These are phyloP conservation scores for Triplophysa bombifrons DNA, from an alignment of 2,797 vertebrate genomes.

Conservation along the genomic window DNA sequence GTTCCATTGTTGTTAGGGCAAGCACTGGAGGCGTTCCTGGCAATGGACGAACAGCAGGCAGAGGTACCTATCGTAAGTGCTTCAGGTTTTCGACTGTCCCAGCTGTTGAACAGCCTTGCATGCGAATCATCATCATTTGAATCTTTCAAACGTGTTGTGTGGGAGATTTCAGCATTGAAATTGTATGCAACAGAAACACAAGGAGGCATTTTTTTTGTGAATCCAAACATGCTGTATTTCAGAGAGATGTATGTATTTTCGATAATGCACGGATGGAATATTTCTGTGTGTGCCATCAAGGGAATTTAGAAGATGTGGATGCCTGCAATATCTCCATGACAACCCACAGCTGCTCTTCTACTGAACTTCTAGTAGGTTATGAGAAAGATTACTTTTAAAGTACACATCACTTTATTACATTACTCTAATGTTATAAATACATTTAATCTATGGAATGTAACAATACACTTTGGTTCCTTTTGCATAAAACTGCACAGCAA, in stretches of 20 bases:
- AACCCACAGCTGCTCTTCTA: constrained; percentile 1
- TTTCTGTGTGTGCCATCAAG: not conserved
- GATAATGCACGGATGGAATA: not conserved
- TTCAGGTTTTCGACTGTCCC: too few species aligned
- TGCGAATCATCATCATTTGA: not conserved
- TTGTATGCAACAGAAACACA: not conserved
- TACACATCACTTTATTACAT: not conserved
- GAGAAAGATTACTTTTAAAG: not conserved
- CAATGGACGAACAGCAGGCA: too few species aligned
- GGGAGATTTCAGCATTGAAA: not conserved
- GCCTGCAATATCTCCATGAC: not conserved
- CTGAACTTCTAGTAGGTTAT: not conserved
- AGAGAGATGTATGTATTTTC: not conserved
- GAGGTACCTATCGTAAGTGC: too few species aligned
- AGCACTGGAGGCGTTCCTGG: too few species aligned
- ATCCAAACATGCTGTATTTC: not conserved
- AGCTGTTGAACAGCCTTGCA: not conserved
- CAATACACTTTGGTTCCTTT: too few species aligned
- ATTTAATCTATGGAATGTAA: too few species aligned
- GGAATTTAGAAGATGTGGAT: constrained; percentile 12
- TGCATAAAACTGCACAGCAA: too few species aligned
- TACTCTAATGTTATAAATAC: too few species aligned
- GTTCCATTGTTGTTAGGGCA: too few species aligned
- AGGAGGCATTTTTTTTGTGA: not conserved
- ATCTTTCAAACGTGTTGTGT: not conserved